A percentile compares a stretch with the other conserved stretches of the same genome.
Conservation (phyloP, 2,888 invertebrate species). For the Pyrrhosoma nymphula region DNA sequence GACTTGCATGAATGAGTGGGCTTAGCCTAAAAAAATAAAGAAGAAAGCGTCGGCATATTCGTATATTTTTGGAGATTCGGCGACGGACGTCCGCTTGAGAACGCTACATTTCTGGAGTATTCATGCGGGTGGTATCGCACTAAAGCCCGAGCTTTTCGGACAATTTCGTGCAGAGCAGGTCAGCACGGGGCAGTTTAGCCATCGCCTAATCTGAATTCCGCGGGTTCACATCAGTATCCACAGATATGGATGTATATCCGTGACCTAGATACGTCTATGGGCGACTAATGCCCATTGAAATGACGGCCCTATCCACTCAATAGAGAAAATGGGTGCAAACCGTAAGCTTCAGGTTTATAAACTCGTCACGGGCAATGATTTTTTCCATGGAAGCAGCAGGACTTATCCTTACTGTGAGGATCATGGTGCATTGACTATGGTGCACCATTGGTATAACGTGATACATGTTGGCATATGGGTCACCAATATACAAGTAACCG, state of each 20-base stretch:
- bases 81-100: neutral
- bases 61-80: constrained; percentile 20
- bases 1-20: neutral
- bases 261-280: neutral
- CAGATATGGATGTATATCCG: neutral
- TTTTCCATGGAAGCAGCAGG: too few species aligned
- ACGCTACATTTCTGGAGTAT: neutral
- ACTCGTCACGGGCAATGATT: neutral
- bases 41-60: neutral
- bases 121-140: neutral
- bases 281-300: neutral
- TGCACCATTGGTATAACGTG: too few species aligned
- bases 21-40: neutral
- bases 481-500: too few species aligned
- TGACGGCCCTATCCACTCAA: neutral
- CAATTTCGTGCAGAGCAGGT: neutral
- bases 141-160: neutral
- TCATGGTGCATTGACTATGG: too few species aligned
- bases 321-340: neutral
- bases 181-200: neutral
- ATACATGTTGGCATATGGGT: too few species aligned
- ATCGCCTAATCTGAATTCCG: neutral
- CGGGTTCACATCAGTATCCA: neutral
- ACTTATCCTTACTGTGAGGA: too few species aligned
- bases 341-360: neutral